A percentile compares a stretch with the other conserved stretches of the same genome.
These are phyloP conservation scores for Prochilodus magdalenae DNA, from an alignment of 2,113 vertebrate species.

Conservation along the genomic window DNA sequence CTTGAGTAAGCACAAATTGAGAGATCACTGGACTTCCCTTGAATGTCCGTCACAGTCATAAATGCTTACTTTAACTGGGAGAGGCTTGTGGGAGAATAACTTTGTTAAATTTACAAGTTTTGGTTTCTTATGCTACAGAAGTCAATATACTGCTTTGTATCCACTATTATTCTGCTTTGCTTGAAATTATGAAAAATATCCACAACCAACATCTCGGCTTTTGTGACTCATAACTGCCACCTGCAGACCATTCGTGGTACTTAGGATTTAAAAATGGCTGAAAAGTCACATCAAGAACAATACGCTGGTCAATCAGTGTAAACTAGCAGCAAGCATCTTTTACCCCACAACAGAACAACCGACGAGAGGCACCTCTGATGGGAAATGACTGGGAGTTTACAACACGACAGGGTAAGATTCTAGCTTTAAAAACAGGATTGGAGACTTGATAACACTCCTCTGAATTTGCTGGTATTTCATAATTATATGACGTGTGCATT, in stretches of 20 bases:
- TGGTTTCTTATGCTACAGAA: not conserved
- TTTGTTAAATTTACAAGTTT: not conserved
- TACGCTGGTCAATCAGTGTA: not conserved
- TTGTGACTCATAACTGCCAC: conserved; percentile 11
- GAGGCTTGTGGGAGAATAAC: not conserved
- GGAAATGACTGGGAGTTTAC: not conserved
- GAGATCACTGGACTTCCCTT: too few species aligned
- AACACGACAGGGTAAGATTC: not conserved
- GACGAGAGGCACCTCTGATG: not conserved
- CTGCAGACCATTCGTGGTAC: not conserved
- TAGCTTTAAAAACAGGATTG: too few species aligned
- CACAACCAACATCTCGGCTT: not conserved
- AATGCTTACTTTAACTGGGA: not conserved
- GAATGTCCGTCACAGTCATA: too few species aligned
- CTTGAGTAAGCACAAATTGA: too few species aligned
- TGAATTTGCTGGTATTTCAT: not conserved
- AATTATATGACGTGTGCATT: too few species aligned
- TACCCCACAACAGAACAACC: not conserved
- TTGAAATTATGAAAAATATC: not conserved
- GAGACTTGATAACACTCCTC: too few species aligned
- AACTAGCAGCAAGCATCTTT: not conserved
- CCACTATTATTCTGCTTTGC: not conserved
- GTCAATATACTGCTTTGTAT: not conserved
- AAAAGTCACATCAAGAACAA: not conserved
- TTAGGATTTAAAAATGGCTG: not conserved